These are phyloP conservation scores for Megaceryle torquata DNA, from an alignment of 2,113 vertebrate species.

Conservation along the genomic window DNA sequence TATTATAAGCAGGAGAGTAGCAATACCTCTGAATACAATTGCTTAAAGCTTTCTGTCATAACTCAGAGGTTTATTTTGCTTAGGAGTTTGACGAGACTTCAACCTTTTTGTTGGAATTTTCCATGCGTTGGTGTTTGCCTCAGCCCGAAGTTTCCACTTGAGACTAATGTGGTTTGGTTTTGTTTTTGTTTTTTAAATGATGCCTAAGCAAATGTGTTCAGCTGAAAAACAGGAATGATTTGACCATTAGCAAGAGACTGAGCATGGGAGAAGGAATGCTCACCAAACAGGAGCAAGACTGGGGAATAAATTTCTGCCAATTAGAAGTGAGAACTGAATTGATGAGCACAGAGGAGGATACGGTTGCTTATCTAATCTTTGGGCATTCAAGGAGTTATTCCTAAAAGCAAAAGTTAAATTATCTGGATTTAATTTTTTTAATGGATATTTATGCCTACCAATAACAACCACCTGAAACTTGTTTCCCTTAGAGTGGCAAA, in stretches of 20 bases:
- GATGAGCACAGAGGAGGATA: neutral
- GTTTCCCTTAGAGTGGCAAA: neutral
- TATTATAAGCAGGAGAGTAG: constrained; percentile 45
- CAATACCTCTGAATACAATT: constrained; percentile 15
- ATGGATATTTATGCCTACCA: neutral
- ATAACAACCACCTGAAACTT: neutral
- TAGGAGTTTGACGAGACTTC: neutral
- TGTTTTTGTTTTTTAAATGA: neutral
- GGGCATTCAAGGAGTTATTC: neutral
- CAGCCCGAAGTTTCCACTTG: neutral
- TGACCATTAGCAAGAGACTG: neutral
- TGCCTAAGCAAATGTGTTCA: neutral
- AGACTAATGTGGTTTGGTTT: neutral
- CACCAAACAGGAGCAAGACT: neutral
- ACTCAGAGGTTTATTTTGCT: constrained; percentile 25
- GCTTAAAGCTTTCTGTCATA: constrained; percentile 21
- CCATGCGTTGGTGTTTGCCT: neutral
- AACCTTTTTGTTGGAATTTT: constrained; percentile 32
- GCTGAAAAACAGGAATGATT: neutral
- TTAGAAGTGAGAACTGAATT: neutral
- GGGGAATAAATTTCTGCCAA: neutral
- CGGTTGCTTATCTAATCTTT: neutral
- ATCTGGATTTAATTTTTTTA: neutral
- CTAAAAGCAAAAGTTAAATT: neutral
- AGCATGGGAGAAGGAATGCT: neutral